Evolutionary conservation across 2,797 vertebrate species (phyloP).

Genomic region (Cirrhinus mrigala): DNA sequence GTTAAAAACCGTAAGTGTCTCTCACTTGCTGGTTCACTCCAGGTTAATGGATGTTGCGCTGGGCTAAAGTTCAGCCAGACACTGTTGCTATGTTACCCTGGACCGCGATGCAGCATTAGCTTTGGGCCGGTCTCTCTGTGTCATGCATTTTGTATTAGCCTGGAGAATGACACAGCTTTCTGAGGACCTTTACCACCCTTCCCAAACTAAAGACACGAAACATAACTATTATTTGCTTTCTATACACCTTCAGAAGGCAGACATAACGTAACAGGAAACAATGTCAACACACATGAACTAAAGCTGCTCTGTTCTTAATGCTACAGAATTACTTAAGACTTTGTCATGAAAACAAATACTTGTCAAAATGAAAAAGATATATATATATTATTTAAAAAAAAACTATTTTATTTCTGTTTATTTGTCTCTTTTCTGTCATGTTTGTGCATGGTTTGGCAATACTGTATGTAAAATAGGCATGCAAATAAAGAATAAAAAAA

Average conservation of each 20-base stretch:
- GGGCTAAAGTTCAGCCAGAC: slow-evolving; percentile 13
- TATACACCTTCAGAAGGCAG: neutral
- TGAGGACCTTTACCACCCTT: neutral
- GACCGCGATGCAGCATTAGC: neutral
- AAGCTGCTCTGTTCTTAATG: neutral
- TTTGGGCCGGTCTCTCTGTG: neutral
- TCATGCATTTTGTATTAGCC: slow-evolving; percentile 28
- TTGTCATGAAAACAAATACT: neutral
- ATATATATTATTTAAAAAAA: too few relatives aligned
- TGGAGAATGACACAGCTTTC: neutral
- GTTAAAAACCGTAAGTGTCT: neutral
- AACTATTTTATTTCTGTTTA: too few relatives aligned
- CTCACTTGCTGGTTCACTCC: neutral
- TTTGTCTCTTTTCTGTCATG: too few relatives aligned
- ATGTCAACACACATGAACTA: neutral
- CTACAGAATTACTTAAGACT: neutral
- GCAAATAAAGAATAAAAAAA: neutral
- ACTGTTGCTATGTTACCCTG: neutral
- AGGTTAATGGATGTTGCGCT: slow-evolving; percentile 6
- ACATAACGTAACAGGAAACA: neutral
- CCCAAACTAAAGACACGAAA: neutral
- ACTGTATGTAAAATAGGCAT: neutral
- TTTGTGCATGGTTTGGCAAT: neutral
- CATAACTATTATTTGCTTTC: neutral
- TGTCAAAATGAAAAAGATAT: neutral